Percentiles rank a stretch among this genome's conserved stretches.
These are phyloP conservation scores for Chloromyia formosa DNA, from an alignment of 2,888 invertebrate species.

Conservation along the genomic window DNA sequence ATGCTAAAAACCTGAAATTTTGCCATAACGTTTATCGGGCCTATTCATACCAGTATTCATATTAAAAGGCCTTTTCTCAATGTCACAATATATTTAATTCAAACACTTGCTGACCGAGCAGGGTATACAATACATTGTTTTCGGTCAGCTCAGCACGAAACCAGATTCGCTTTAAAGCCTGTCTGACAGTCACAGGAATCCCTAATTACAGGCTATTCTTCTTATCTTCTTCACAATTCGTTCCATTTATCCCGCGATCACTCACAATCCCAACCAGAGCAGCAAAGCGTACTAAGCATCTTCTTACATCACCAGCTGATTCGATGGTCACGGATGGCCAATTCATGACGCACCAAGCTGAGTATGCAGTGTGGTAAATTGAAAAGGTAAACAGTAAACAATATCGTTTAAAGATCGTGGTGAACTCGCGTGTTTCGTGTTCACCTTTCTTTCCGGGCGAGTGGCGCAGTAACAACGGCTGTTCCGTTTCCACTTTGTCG, in stretches of 20 bases:
- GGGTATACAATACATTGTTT: no score
- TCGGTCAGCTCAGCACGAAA: no score
- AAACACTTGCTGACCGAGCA: no score
- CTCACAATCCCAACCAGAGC: neutral
- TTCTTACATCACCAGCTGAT: constrained; percentile 6
- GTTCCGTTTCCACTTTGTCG: constrained; percentile 23
- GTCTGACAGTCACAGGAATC: neutral
- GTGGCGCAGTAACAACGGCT: neutral
- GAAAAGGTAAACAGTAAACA: constrained; percentile 30
- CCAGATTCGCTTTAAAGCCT: neutral
- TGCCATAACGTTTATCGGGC: no score
- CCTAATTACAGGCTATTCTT: neutral
- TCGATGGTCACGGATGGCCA: neutral
- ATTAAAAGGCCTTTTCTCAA: no score
- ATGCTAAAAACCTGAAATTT: no score
- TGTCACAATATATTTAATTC: no score
- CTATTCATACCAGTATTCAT: no score
- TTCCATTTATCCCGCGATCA: neutral
- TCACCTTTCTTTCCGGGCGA: neutral
- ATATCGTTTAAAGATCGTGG: neutral
- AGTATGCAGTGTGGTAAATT: constrained; percentile 17
- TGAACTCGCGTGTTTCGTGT: neutral
- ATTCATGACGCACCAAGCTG: neutral
- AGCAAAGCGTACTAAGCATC: neutral
- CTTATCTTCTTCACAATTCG: no score